These are phyloP conservation scores for Coendou prehensilis DNA, from an alignment of 2,797 vertebrate species.

Conservation along the genomic window DNA sequence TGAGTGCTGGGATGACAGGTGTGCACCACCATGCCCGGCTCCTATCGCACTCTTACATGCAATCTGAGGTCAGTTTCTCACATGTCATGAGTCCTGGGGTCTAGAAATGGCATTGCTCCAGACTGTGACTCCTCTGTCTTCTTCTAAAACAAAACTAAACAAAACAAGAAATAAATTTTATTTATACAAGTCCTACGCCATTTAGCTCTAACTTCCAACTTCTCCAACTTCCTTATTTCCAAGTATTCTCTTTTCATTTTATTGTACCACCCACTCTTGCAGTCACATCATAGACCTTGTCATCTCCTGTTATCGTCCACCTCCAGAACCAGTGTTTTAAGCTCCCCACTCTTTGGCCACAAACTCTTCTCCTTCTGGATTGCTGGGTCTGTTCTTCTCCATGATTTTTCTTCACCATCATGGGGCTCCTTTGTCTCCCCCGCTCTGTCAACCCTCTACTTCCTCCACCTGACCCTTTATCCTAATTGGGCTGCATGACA, in stretches of 20 bases:
- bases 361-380: background rate
- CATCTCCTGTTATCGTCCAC: background rate
- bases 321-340: background rate
- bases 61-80: constrained; percentile 37
- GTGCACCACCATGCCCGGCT: background rate
- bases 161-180: background rate
- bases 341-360: background rate
- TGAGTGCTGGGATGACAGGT: background rate
- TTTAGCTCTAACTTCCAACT: background rate
- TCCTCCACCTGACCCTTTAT: background rate
- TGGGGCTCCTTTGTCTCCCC: background rate
- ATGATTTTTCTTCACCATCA: background rate
- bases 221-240: background rate
- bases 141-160: background rate
- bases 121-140: background rate
- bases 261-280: background rate
- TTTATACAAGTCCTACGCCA: background rate
- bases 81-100: background rate
- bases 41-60: background rate
- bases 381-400: background rate
- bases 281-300: background rate
- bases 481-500: background rate
- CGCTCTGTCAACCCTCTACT: background rate
- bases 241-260: background rate
- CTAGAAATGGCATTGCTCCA: background rate